Evolutionary conservation across 2,113 vertebrate genomes (phyloP).

Genomic region (Misgurnus mizolepis): DNA sequence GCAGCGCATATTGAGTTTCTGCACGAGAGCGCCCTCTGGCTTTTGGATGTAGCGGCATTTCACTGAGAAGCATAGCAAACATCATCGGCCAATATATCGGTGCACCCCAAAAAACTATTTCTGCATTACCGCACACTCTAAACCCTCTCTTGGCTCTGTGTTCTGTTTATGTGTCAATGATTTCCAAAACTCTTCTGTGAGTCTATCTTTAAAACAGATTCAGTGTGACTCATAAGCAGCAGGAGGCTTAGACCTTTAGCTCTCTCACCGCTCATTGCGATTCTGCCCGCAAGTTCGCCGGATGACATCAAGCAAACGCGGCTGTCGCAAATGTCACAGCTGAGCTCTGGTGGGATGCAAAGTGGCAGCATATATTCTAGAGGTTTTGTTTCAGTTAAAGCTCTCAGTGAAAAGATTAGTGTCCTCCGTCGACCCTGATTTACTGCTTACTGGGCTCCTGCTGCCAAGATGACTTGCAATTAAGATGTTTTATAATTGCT

Average conservation of each 20-base stretch:
- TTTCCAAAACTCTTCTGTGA: conserved; percentile 39
- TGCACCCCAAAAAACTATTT: no score
- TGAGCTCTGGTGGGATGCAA: conserved; percentile 4
- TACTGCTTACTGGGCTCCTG: conserved; percentile 32
- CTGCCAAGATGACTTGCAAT: conserved; percentile 57
- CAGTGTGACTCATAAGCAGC: conserved; percentile 25
- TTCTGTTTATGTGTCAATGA: conserved; percentile 20
- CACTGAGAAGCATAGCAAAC: no score
- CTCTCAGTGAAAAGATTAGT: conserved; percentile 35
- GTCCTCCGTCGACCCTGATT: conserved; percentile 55
- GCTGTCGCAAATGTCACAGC: conserved; percentile 35
- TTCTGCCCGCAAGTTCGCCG: conserved; percentile 29
- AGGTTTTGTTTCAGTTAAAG: conserved; percentile 35
- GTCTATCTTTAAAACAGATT: conserved; percentile 24
- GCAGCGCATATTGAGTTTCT: no score
- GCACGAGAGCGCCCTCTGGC: no score
- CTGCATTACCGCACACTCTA: no score
- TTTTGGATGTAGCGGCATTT: no score
- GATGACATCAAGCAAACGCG: conserved; percentile 37
- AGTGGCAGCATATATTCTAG: conserved; percentile 29
- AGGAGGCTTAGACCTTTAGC: conserved; percentile 20
- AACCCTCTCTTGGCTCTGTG: neutral
- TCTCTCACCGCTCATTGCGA: conserved; percentile 46
- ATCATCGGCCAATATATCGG: no score
- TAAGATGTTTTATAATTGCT: conserved; percentile 58